Evolutionary conservation across 1,140 invertebrate species (phyloP), one percentile per base, ranked within the genome.

Genomic region (Lerema accius): DNA sequence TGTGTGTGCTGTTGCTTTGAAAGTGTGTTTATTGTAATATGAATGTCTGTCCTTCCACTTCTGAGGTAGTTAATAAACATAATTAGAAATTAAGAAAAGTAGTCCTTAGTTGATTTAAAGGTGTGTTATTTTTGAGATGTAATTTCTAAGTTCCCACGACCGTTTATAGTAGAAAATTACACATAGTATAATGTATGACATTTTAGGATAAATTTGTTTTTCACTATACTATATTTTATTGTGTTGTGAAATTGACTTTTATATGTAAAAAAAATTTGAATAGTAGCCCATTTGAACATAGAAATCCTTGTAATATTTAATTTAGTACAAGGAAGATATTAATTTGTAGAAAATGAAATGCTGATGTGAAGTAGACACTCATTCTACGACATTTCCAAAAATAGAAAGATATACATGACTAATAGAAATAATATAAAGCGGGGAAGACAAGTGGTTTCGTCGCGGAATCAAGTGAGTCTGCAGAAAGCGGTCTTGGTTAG

Each of bases 401-500:
- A 15, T 7, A 23, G 35, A 45, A 35, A 46, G 55, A 46, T 59
- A 37, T 9, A 46, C 15, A 37, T 16, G 16, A 42, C 46, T 46
- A 48, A 58, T 19, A 58, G 16, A 11, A 46, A 26, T 32, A 55
- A 19, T 58, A 58, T 59, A 46, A 59, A 35, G 42, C 43, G 16
- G 43, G 10, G 16, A 46, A 13, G 43, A 48, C 42, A 59, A 59
- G 55, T 59, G 55, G 43, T 46, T 59, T 59, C 55, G 28, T 46
- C 42, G 55, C 46, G 43, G 23, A 59, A 46, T 59, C 42, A 59
- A 59, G 53, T 45, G 53, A 56, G 53, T 56, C 53, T 56, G 55
- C 46, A 46, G 55, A 59, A 59, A 48, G 43, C 55, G 42, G 35
- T 46, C 42, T 35, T 26, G 43, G 55, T 15, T 39, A 59, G 43